phyloP scores from a whole-genome alignment of 1,140 invertebrate species.

The Harpegnathos saltator region DNA sequence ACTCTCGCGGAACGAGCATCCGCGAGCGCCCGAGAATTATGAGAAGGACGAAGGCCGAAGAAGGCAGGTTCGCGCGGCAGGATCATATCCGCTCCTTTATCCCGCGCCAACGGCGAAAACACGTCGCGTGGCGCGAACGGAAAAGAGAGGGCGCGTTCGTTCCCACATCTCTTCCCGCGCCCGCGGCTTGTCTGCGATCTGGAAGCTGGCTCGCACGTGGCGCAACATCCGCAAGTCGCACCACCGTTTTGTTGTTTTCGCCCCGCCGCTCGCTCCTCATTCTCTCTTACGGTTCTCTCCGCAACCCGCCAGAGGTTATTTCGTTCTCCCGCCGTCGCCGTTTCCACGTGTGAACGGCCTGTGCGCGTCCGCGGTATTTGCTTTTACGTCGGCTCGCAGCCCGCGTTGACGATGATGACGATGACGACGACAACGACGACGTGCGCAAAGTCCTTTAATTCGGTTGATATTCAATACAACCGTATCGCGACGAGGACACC shows the following conservation, averaged over 20 bases:
- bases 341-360: too few relatives aligned
- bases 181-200: neutral
- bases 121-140: slow-evolving; percentile 12
- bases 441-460: too few relatives aligned
- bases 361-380: too few relatives aligned
- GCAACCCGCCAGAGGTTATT: neutral
- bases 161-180: slow-evolving; percentile 70
- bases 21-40: slow-evolving; percentile 26
- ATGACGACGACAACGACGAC: too few relatives aligned
- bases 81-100: slow-evolving; percentile 32
- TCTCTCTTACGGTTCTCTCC: slow-evolving; percentile 6
- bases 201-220: slow-evolving; percentile 43
- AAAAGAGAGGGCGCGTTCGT: slow-evolving; percentile 72
- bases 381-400: neutral
- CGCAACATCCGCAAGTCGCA: slow-evolving; percentile 62
- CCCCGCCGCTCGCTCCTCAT: neutral
- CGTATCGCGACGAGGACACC: too few relatives aligned
- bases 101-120: neutral
- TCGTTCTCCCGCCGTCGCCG: neutral
- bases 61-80: too few relatives aligned
- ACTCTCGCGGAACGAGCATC: slow-evolving; percentile 35
- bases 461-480: too few relatives aligned
- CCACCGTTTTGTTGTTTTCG: slow-evolving; percentile 44
- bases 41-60: neutral
- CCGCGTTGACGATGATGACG: too few relatives aligned